Percentiles rank a stretch among this genome's conserved stretches.
phyloP scores from a whole-genome alignment of 2,797 vertebrate genomes.

The Siniperca scherzeri region DNA sequence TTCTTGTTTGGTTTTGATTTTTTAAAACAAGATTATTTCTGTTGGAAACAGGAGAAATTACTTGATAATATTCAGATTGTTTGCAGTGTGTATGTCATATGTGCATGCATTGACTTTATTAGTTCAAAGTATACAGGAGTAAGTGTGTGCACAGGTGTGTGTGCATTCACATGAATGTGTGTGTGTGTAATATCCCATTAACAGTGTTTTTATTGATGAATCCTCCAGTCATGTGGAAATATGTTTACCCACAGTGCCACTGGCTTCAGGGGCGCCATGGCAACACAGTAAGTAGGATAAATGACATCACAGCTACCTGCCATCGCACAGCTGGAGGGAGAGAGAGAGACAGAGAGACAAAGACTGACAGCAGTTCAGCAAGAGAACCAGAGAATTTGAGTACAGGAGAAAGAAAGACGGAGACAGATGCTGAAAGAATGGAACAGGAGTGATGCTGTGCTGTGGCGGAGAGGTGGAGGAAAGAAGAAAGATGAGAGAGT shows the following conservation, averaged over 20 bases:
- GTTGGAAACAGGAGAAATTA: not conserved
- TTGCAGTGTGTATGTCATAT: not conserved
- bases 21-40: too few species aligned
- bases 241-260: slow-evolving; percentile 61
- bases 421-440: slow-evolving; percentile 21
- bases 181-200: slow-evolving; percentile 47
- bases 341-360: slow-evolving; percentile 4
- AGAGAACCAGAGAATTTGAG: slow-evolving; percentile 21
- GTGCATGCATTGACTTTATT: not conserved
- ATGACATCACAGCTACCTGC: slow-evolving; percentile 60
- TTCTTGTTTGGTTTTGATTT: not conserved
- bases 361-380: slow-evolving; percentile 20
- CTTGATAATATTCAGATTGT: not conserved
- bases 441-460: slow-evolving; percentile 29
- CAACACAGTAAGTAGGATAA: slow-evolving; percentile 72
- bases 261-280: slow-evolving; percentile 61
- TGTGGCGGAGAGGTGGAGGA: slow-evolving; percentile 1
- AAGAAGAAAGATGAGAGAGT: slow-evolving; percentile 38
- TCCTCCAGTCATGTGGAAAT: slow-evolving; percentile 62
- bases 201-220: slow-evolving; percentile 67
- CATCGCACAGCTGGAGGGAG: slow-evolving; percentile 47
- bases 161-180: not conserved
- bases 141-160: not conserved
- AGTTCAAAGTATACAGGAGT: not conserved
- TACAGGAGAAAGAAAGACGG: not conserved